These are phyloP conservation scores for Anastatus disparis DNA, from an alignment of 1,140 invertebrate genomes.

Conservation along the genomic window DNA sequence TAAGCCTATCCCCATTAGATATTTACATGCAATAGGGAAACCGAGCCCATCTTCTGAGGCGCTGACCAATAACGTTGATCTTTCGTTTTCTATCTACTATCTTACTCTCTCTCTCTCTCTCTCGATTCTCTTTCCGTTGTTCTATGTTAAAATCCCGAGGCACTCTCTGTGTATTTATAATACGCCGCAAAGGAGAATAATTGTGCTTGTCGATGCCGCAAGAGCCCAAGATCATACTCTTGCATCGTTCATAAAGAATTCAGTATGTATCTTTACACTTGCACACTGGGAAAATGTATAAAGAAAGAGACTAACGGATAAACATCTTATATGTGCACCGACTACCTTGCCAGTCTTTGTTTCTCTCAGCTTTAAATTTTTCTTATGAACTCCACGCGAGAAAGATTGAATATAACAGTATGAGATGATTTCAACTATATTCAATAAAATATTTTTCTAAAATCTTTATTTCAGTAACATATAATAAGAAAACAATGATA, in stretches of 20 bases:
- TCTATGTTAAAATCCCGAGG: background rate
- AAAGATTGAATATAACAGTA: background rate
- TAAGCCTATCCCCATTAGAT: slow-evolving; percentile 35
- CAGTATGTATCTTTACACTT: slow-evolving; percentile 6
- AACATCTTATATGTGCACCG: slow-evolving; percentile 9
- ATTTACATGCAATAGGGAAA: slow-evolving; percentile 53
- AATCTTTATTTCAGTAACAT: too few species aligned
- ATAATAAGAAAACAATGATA: too few species aligned
- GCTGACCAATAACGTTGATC: slow-evolving; percentile 15
- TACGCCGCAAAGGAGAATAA: slow-evolving; percentile 24
- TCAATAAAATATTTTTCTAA: background rate
- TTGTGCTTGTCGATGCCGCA: slow-evolving; percentile 9
- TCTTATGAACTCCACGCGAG: background rate
- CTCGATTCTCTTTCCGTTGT: background rate
- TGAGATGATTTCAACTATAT: background rate
- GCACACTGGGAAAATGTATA: background rate
- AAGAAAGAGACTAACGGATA: background rate
- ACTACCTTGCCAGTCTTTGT: too few species aligned
- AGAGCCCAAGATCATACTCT: slow-evolving; percentile 21
- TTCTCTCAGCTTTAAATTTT: background rate
- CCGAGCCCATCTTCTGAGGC: slow-evolving; percentile 8
- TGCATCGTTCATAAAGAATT: background rate
- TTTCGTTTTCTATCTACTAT: slow-evolving; percentile 18
- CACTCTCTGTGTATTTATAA: background rate
- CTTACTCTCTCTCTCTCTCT: slow-evolving; percentile 19